phyloP scores from a whole-genome alignment of 2,888 invertebrate species.

The Falcaria lacertinaria region DNA sequence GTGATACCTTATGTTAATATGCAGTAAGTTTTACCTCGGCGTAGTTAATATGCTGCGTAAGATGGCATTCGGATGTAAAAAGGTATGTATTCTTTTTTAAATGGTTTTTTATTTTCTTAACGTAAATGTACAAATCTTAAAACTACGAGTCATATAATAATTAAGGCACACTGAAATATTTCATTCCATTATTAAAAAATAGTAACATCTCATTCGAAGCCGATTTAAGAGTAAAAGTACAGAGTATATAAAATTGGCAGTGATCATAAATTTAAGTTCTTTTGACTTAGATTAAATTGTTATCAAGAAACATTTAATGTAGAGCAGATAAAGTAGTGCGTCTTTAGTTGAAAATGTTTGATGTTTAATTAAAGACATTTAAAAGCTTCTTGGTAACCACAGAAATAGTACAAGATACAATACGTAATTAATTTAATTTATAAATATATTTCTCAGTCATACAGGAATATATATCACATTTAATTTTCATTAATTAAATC shows the following conservation, averaged over 20 bases:
- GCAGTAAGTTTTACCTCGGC: too few relatives aligned
- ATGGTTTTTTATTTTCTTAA: constrained; percentile 33
- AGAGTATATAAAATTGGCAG: constrained; percentile 54
- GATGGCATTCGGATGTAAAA: neutral
- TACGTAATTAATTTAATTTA: constrained; percentile 20
- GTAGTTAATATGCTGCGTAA: too few relatives aligned
- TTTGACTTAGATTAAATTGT: constrained; percentile 48
- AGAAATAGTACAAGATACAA: constrained; percentile 15
- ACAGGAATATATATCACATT: constrained; percentile 24
- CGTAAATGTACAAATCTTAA: constrained; percentile 39
- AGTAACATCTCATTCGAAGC: too few relatives aligned
- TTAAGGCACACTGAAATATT: constrained; percentile 54
- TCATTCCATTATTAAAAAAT: constrained; percentile 1
- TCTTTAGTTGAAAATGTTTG: too few relatives aligned
- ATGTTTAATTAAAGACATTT: too few relatives aligned
- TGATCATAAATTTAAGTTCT: constrained; percentile 26
- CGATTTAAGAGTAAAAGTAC: too few relatives aligned
- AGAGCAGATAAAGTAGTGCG: too few relatives aligned
- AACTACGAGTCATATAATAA: constrained; percentile 42
- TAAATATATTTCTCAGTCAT: constrained; percentile 38
- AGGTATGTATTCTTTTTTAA: constrained; percentile 11
- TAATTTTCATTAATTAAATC: constrained; percentile 4
- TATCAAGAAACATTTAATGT: too few relatives aligned
- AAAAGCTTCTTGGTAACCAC: constrained; percentile 12
- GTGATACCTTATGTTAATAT: too few relatives aligned